These are phyloP conservation scores for Heterotilapia buettikoferi DNA, from an alignment of 2,113 vertebrate species.

Conservation along the genomic window DNA sequence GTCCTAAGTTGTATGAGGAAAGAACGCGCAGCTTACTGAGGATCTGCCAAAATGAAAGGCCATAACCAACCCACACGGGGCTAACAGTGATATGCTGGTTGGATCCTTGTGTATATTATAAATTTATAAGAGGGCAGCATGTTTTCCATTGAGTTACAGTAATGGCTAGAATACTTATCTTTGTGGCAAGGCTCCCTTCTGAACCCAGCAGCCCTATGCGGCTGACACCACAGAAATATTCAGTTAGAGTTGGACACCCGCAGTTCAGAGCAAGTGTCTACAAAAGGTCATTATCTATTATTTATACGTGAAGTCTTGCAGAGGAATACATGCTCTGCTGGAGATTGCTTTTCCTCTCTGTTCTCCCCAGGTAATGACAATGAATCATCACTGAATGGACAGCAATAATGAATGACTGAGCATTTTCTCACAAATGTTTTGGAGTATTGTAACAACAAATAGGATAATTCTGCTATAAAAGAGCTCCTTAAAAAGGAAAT, in stretches of 20 bases:
- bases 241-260: conserved; percentile 5
- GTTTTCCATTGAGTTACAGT: background rate
- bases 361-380: conserved; percentile 13
- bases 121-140: background rate
- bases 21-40: background rate
- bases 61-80: background rate
- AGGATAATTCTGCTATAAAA: background rate
- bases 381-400: conserved; percentile 37
- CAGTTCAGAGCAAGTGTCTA: background rate
- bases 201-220: background rate
- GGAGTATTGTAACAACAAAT: background rate
- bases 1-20: background rate
- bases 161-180: background rate
- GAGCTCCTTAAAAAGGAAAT: background rate
- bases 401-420: conserved; percentile 10
- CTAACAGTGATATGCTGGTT: background rate
- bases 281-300: conserved; percentile 39
- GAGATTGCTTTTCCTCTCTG: background rate
- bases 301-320: conserved; percentile 18
- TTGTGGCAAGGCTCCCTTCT: background rate
- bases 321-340: conserved; percentile 11
- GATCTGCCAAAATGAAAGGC: background rate
- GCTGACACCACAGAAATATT: background rate
- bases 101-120: background rate
- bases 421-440: background rate